A percentile compares a stretch with the other conserved stretches of the same genome.
Evolutionary conservation across 1,140 invertebrate genomes (phyloP).

Genomic region (Tribolium castaneum): DNA sequence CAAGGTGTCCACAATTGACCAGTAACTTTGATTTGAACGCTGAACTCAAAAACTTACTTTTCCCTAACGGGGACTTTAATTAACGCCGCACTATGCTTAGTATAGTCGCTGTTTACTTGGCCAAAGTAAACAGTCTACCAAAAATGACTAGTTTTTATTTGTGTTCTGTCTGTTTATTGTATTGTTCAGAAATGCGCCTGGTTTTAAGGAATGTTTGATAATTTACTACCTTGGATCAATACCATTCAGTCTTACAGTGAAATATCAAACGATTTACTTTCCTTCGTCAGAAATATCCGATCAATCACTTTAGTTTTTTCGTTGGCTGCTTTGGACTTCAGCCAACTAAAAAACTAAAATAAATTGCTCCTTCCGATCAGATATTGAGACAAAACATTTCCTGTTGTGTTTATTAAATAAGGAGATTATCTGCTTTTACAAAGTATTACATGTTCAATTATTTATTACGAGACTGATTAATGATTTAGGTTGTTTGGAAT

Average conservation of each 20-base stretch:
- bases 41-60: not conserved
- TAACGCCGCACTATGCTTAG: not conserved
- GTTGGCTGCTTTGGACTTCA: no score
- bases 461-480: no score
- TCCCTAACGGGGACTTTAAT: not conserved
- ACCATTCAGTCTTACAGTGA: not conserved
- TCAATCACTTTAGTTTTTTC: no score
- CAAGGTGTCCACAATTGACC: not conserved
- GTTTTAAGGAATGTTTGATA: not conserved
- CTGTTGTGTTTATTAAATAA: no score
- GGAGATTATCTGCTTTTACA: no score
- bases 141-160: not conserved
- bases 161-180: constrained; percentile 19
- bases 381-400: no score
- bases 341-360: no score
- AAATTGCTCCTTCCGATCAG: no score
- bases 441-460: no score
- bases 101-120: not conserved
- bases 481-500: no score
- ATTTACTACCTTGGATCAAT: not conserved
- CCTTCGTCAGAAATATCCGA: no score
- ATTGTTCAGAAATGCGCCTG: not conserved
- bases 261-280: not conserved
- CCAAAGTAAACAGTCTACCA: not conserved
- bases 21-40: no score